phyloP scores from a whole-genome alignment of 2,113 vertebrate genomes.

The Bettongia penicillata region DNA sequence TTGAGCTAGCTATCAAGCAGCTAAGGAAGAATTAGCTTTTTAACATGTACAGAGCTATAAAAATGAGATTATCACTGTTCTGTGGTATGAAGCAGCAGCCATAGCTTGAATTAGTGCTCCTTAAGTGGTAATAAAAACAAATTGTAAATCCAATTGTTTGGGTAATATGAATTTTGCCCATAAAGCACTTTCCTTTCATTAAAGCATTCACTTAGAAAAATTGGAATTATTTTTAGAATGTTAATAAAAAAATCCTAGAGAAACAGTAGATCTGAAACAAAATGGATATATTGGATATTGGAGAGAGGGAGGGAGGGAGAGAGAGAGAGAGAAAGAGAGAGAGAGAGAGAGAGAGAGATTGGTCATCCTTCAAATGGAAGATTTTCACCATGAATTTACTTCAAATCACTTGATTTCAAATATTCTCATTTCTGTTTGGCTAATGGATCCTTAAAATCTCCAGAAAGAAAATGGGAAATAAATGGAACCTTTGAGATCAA shows the following conservation, averaged over 20 bases:
- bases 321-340: too few species aligned
- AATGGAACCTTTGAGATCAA: background rate
- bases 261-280: conserved; percentile 42
- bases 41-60: conserved; percentile 56
- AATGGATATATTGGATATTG: conserved; percentile 54
- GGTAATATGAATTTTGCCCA: conserved; percentile 66
- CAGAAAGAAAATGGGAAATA: conserved; percentile 69
- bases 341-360: background rate
- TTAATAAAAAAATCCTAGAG: conserved; percentile 54
- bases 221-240: conserved; percentile 55
- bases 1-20: conserved; percentile 35
- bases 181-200: conserved; percentile 74
- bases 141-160: conserved; percentile 69
- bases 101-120: conserved; percentile 71
- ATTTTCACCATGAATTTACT: conserved; percentile 63
- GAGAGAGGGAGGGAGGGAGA: background rate
- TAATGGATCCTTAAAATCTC: conserved; percentile 73
- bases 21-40: conserved; percentile 48
- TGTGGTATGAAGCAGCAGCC: conserved; percentile 39
- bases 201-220: conserved; percentile 70
- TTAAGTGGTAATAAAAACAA: conserved; percentile 77
- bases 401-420: conserved; percentile 72
- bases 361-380: conserved; percentile 42
- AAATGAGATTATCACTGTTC: conserved; percentile 70
- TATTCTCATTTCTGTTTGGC: conserved; percentile 75